Percentiles rank a stretch among this genome's conserved stretches.
These are phyloP conservation scores for Motacilla alba DNA, from an alignment of 2,113 vertebrate genomes.

Conservation along the genomic window DNA sequence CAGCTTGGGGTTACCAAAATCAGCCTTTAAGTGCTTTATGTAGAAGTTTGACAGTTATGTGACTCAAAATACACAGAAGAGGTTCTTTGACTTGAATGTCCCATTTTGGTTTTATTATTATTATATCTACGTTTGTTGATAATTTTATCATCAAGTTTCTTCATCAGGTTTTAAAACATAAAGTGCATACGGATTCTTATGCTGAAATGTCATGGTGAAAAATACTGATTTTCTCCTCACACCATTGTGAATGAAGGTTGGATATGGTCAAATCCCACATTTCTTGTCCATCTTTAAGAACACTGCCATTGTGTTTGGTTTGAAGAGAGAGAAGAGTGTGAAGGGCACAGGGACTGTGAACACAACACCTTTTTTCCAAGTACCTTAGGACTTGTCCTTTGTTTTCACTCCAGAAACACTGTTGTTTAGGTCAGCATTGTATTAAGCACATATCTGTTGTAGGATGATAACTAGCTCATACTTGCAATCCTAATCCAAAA, in stretches of 20 bases:
- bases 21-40: not conserved
- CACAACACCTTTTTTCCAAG: not conserved
- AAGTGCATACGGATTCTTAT: not conserved
- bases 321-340: not conserved
- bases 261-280: not conserved
- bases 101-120: not conserved
- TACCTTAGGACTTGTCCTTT: not conserved
- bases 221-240: not conserved
- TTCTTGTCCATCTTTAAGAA: not conserved
- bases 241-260: not conserved
- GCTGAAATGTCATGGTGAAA: not conserved
- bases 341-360: not conserved
- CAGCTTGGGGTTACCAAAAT: not conserved
- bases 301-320: not conserved
- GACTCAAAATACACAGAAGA: not conserved
- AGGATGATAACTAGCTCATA: not conserved
- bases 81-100: not conserved
- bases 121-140: not conserved
- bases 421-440: not conserved
- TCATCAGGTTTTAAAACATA: not conserved
- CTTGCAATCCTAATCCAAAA: not conserved
- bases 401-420: not conserved
- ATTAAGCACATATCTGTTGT: not conserved
- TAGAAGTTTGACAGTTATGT: not conserved
- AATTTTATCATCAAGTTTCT: not conserved